Evolutionary conservation across 64 coral and sea anemone species (phyloP).

Genomic region (Dendronephthya gigantea): DNA sequence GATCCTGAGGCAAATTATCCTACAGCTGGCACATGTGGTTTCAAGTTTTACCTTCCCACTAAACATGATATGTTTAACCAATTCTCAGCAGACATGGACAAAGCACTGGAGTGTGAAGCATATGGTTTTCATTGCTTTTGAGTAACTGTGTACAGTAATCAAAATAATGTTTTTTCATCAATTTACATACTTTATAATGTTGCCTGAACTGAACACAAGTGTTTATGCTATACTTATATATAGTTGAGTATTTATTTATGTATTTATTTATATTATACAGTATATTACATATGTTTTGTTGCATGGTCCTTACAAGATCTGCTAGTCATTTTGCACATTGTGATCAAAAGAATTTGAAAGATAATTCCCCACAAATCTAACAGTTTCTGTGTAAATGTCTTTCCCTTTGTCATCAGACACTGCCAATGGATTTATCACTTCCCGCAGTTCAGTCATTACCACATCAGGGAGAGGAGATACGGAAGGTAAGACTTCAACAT

Average conservation of each 20-base stretch:
- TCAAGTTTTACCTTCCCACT: neutral
- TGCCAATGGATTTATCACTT: neutral
- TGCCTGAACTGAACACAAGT: too few relatives aligned
- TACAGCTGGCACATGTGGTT: neutral
- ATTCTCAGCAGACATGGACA: neutral
- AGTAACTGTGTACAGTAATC: too few relatives aligned
- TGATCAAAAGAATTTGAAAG: too few relatives aligned
- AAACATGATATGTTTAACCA: neutral
- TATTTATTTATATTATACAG: too few relatives aligned
- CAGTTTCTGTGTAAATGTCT: neutral
- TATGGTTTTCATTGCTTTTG: neutral
- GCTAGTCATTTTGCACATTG: too few relatives aligned
- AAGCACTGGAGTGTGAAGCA: neutral
- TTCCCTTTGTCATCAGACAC: neutral
- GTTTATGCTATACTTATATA: too few relatives aligned
- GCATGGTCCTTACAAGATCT: too few relatives aligned
- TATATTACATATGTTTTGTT: too few relatives aligned
- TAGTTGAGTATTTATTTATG: too few relatives aligned
- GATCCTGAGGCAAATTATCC: neutral
- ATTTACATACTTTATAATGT: too few relatives aligned
- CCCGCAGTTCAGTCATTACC: neutral
- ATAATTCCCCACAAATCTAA: neutral
- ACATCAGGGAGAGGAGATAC: neutral
- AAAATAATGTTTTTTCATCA: too few relatives aligned
- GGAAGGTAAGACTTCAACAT: neutral